A percentile compares a stretch with the other conserved stretches of the same genome.
phyloP scores from a whole-genome alignment of 2,888 invertebrate species.

The Cenopis cana region DNA sequence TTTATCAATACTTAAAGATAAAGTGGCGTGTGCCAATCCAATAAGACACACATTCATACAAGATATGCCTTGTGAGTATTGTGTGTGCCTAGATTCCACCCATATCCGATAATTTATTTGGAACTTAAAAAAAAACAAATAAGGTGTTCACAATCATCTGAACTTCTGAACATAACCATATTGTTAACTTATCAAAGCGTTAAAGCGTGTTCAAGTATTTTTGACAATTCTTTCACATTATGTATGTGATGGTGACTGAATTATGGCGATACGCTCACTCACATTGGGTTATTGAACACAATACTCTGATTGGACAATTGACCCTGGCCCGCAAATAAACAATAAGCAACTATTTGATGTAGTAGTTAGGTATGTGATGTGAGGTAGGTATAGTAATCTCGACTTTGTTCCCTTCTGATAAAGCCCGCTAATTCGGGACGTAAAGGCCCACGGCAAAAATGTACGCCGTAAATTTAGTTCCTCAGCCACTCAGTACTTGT shows the following conservation, averaged over 20 bases:
- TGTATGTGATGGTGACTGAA: neutral
- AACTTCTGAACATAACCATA: neutral
- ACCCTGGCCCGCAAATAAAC: conserved; percentile 7
- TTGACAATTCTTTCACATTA: too few species aligned
- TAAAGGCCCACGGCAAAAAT: neutral
- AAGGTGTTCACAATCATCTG: neutral
- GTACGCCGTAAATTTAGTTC: neutral
- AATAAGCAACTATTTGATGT: neutral
- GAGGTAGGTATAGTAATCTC: neutral
- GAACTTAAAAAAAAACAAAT: too few species aligned
- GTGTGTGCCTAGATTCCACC: too few species aligned
- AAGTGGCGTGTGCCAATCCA: too few species aligned
- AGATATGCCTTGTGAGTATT: too few species aligned
- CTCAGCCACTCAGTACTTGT: neutral
- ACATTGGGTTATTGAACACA: neutral
- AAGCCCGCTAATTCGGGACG: neutral
- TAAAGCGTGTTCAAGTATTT: too few species aligned
- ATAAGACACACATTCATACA: too few species aligned
- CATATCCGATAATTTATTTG: too few species aligned
- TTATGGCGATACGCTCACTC: neutral
- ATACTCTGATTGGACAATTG: neutral
- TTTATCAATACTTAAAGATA: neutral
- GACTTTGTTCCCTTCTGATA: conserved; percentile 4
- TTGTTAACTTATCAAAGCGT: too few species aligned
- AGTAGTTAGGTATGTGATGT: neutral